These are phyloP conservation scores for Atta colombica DNA, from an alignment of 1,140 invertebrate species.

Conservation along the genomic window DNA sequence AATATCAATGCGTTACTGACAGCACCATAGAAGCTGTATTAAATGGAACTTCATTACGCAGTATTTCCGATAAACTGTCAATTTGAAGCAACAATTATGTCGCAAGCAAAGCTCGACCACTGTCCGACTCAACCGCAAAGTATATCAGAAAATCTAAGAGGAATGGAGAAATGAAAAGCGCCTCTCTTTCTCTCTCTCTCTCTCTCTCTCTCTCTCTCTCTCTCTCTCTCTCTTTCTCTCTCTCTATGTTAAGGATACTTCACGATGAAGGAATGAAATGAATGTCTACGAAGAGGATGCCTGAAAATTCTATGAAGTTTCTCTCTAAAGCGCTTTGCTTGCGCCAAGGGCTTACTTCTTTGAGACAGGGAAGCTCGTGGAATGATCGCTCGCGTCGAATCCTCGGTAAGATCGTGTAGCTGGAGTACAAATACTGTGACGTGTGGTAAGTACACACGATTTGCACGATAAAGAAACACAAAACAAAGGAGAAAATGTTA, in stretches of 20 bases:
- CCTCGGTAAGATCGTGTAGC: constrained; percentile 90
- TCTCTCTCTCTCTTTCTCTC: neutral
- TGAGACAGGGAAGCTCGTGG: constrained; percentile 89
- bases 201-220: too few relatives aligned
- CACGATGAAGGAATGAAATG: constrained; percentile 21
- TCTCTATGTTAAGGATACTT: constrained; percentile 16
- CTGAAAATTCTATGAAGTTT: constrained; percentile 29
- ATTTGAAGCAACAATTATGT: constrained; percentile 43
- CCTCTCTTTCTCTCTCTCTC: too few relatives aligned
- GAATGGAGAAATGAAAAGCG: constrained; percentile 10
- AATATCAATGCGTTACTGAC: constrained; percentile 15
- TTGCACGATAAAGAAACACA: constrained; percentile 69
- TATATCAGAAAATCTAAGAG: neutral
- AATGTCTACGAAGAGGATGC: constrained; percentile 45
- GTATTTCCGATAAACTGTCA: constrained; percentile 35
- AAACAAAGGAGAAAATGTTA: constrained; percentile 68
- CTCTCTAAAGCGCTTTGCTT: constrained; percentile 60
- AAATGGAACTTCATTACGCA: constrained; percentile 34
- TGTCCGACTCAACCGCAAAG: neutral
- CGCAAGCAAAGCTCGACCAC: constrained; percentile 13
- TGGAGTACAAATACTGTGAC: constrained; percentile 90
- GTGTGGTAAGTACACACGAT: constrained; percentile 77
- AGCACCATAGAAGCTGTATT: neutral
- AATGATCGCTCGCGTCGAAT: constrained; percentile 91
- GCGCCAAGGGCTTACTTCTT: constrained; percentile 87